A percentile compares a stretch with the other conserved stretches of the same genome.
Evolutionary conservation across 2,888 invertebrate species (phyloP).

Genomic region (Ichneumoninae sp.): DNA sequence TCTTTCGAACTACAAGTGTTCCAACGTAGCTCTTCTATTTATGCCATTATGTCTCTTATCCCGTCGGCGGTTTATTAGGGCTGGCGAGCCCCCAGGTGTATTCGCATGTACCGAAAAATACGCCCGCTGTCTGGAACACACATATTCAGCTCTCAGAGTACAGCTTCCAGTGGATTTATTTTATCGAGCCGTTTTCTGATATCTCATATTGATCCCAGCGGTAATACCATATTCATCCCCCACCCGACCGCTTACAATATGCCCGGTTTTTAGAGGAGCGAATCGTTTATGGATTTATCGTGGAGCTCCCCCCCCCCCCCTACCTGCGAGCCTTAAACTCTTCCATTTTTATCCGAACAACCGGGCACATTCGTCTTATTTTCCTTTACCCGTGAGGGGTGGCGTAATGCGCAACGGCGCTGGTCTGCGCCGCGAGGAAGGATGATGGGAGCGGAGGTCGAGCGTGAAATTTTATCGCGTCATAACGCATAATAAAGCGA

Average conservation of each 20-base stretch:
- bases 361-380: constrained; percentile 27
- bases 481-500: constrained; percentile 65
- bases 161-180: constrained; percentile 26
- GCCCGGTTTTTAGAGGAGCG: constrained; percentile 18
- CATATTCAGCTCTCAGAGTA: constrained; percentile 8
- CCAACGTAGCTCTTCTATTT: constrained; percentile 32
- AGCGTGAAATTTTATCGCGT: constrained; percentile 63
- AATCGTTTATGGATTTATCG: constrained; percentile 46
- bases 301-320: background rate
- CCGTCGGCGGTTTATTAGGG: constrained; percentile 35
- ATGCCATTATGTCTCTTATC: constrained; percentile 27
- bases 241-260: background rate
- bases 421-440: constrained; percentile 3
- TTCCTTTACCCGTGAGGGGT: constrained; percentile 6
- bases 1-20: too few relatives aligned
- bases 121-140: background rate
- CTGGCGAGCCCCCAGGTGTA: background rate
- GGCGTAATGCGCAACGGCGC: constrained; percentile 20
- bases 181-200: constrained; percentile 18
- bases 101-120: background rate
- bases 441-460: constrained; percentile 27
- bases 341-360: constrained; percentile 32
- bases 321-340: background rate
- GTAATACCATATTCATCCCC: constrained; percentile 4
- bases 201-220: constrained; percentile 16